Conservation (phyloP, 2,888 invertebrate species). For the Metopia argyrocephala region DNA sequence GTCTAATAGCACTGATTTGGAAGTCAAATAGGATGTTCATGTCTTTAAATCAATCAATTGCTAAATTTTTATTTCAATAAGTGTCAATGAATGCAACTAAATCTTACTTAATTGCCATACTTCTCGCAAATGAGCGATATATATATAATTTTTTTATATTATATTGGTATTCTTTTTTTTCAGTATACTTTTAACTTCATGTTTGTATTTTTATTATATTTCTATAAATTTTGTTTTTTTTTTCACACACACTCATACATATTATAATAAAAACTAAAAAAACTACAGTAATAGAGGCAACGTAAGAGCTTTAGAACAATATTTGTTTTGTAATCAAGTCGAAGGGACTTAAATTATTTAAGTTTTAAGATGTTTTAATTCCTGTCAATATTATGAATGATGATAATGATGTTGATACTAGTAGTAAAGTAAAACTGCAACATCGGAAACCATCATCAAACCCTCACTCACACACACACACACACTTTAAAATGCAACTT, state of each 20-base stretch:
- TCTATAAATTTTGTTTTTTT: neutral
- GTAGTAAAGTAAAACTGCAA: neutral
- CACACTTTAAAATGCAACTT: neutral
- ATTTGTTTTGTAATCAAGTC: slow-evolving; percentile 55
- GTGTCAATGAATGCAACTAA: no score
- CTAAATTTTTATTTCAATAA: no score
- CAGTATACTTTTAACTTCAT: neutral
- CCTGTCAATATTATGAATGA: slow-evolving; percentile 54
- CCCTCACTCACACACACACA: neutral
- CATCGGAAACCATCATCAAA: neutral
- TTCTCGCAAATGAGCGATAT: no score
- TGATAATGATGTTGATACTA: slow-evolving; percentile 21
- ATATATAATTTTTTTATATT: no score
- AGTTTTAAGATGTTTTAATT: slow-evolving; percentile 46
- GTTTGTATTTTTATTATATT: neutral
- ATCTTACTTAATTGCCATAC: no score
- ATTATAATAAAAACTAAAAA: neutral
- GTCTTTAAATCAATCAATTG: no score
- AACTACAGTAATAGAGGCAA: neutral
- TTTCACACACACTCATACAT: neutral
- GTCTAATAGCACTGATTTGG: no score
- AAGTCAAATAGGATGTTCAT: no score
- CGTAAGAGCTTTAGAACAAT: slow-evolving; percentile 12
- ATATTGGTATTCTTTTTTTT: no score
- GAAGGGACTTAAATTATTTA: slow-evolving; percentile 25